Conservation (phyloP, 2,113 vertebrate species). For the Phalacrocorax carbo region DNA sequence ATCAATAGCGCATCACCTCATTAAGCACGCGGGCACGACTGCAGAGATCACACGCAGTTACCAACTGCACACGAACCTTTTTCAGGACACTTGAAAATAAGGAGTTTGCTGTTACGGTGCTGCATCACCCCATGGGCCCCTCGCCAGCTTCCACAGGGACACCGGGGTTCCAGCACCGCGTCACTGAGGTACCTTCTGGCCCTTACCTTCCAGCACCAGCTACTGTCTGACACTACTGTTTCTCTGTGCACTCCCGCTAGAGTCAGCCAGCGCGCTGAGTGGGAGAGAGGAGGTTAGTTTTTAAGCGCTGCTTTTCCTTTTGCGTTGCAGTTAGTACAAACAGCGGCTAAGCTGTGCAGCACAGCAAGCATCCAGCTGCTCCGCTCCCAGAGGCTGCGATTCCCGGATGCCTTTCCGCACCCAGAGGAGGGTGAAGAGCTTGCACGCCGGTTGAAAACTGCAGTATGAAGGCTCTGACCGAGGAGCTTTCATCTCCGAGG, state of each 20-base stretch:
- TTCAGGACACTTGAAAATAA: not conserved
- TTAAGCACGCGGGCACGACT: not conserved
- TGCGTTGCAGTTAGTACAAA: not conserved
- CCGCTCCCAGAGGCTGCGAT: too few relatives aligned
- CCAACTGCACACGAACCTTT: not conserved
- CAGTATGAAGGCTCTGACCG: not conserved
- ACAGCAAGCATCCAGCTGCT: not conserved
- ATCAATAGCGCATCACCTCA: not conserved
- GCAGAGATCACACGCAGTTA: not conserved
- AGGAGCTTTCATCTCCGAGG: not conserved
- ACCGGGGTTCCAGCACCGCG: not conserved
- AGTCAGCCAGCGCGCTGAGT: fast-evolving
- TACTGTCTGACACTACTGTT: too few relatives aligned
- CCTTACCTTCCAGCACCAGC: too few relatives aligned
- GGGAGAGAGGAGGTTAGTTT: too few relatives aligned
- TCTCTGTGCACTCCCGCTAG: not conserved
- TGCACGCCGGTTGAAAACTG: not conserved
- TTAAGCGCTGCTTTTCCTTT: not conserved
- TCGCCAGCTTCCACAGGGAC: too few relatives aligned
- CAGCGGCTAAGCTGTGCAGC: not conserved
- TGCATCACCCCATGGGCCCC: not conserved
- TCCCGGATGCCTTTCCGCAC: not conserved
- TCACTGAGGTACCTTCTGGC: not conserved
- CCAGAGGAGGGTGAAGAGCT: not conserved
- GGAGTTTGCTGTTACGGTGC: fast-evolving